Conservation (phyloP, 2,797 vertebrate genomes). For the Odontamblyopus lacepedii region DNA sequence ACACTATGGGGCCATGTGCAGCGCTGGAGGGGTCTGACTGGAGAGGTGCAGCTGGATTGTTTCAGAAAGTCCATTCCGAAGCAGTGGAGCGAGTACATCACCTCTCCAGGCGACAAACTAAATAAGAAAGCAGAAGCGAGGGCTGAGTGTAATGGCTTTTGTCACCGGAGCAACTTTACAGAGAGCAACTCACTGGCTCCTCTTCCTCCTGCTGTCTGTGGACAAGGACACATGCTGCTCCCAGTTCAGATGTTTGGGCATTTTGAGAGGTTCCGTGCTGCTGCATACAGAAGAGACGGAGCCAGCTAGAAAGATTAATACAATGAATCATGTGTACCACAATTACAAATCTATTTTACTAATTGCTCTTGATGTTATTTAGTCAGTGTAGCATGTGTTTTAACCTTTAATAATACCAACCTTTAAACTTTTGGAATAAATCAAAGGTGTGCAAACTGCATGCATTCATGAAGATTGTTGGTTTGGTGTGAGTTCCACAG, state of each 20-base stretch:
- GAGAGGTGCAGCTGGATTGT: slow-evolving; percentile 49
- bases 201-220: slow-evolving; percentile 8
- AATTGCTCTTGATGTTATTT: neutral
- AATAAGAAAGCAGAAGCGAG: slow-evolving; percentile 6
- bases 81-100: slow-evolving; percentile 37
- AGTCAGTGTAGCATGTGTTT: neutral
- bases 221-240: slow-evolving; percentile 5
- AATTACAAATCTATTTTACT: neutral
- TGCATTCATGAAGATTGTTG: too few relatives aligned
- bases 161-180: slow-evolving; percentile 13
- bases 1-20: slow-evolving; percentile 25
- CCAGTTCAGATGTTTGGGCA: neutral
- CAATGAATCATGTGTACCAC: neutral
- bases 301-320: neutral
- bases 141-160: slow-evolving; percentile 9
- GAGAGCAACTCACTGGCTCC: neutral
- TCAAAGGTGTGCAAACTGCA: neutral
- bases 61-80: slow-evolving; percentile 46
- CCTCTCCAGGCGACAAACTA: slow-evolving; percentile 28
- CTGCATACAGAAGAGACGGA: neutral
- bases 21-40: slow-evolving; percentile 24
- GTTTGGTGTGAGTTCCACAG: neutral
- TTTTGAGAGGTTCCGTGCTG: neutral
- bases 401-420: neutral
- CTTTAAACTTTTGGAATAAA: too few relatives aligned